Evolutionary conservation across 2,113 vertebrate genomes (phyloP).

Genomic region (Glaucomys volans): DNA sequence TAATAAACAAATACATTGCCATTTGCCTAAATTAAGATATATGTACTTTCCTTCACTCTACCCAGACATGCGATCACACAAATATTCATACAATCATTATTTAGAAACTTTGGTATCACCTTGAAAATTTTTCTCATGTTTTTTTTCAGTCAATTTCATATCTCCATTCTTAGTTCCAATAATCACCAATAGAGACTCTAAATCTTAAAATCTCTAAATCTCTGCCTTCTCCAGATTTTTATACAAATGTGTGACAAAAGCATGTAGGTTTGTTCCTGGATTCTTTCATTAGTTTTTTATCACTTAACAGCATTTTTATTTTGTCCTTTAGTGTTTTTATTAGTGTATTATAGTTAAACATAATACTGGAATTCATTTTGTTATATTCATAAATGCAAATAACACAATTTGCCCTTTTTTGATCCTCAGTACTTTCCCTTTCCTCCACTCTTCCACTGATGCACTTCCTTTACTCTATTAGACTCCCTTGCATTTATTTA

Average conservation of each 20-base stretch:
- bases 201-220: no score
- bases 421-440: no score
- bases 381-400: no score
- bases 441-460: no score
- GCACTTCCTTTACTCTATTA: no score
- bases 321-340: not conserved
- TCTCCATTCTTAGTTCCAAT: not conserved
- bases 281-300: not conserved
- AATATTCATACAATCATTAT: not conserved
- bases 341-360: no score
- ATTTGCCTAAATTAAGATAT: not conserved
- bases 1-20: not conserved
- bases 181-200: not conserved
- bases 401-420: no score
- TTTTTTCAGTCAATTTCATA: not conserved
- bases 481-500: no score
- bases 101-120: not conserved
- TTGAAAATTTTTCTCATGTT: not conserved
- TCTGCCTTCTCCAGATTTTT: not conserved
- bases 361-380: no score
- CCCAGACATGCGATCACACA: not conserved
- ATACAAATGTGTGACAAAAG: not conserved
- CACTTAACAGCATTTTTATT: not conserved
- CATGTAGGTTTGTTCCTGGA: not conserved
- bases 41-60: not conserved